Evolutionary conservation across 2,888 invertebrate species (phyloP).

Genomic region (Tetragnatha montana): DNA sequence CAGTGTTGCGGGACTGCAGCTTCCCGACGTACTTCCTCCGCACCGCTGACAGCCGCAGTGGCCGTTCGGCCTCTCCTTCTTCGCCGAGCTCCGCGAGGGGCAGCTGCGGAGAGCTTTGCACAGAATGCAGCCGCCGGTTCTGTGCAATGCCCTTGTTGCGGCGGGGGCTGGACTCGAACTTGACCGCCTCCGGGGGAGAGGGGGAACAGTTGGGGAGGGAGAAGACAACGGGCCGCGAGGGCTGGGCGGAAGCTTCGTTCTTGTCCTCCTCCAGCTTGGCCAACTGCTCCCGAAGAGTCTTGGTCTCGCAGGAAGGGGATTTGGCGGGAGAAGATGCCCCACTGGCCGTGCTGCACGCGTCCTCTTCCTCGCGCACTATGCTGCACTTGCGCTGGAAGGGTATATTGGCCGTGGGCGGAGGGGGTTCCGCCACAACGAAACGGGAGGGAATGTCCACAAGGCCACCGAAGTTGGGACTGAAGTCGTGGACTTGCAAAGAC

Average conservation of each 20-base stretch:
- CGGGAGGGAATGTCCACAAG: conserved; percentile 27
- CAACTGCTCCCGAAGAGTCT: conserved; percentile 54
- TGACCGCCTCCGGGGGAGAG: conserved; percentile 22
- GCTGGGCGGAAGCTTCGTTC: conserved; percentile 34
- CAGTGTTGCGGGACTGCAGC: conserved; percentile 74
- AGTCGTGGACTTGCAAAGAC: conserved; percentile 53
- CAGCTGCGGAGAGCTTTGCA: conserved; percentile 78
- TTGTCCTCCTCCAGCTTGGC: conserved; percentile 59
- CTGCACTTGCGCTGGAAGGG: conserved; percentile 73
- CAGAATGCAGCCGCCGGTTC: conserved; percentile 76
- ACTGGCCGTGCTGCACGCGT: conserved; percentile 63
- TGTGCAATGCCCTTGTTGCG: conserved; percentile 81
- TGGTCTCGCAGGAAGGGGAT: conserved; percentile 58
- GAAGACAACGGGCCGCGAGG: conserved; percentile 52
- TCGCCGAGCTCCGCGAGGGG: conserved; percentile 83
- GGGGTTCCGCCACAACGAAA: conserved; percentile 38
- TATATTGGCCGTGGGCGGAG: conserved; percentile 47
- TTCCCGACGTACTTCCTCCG: conserved; percentile 71
- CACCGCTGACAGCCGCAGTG: conserved; percentile 31
- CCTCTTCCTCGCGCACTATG: conserved; percentile 73
- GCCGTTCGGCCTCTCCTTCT: conserved; percentile 79
- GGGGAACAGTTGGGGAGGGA: conserved; percentile 12
- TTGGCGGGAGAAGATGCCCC: conserved; percentile 68
- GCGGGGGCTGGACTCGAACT: conserved; percentile 23
- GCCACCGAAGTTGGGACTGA: conserved; percentile 41